Percentiles rank a stretch among this genome's conserved stretches.
phyloP scores from a whole-genome alignment of 2,797 vertebrate species.

The Macropus fuliginosus region DNA sequence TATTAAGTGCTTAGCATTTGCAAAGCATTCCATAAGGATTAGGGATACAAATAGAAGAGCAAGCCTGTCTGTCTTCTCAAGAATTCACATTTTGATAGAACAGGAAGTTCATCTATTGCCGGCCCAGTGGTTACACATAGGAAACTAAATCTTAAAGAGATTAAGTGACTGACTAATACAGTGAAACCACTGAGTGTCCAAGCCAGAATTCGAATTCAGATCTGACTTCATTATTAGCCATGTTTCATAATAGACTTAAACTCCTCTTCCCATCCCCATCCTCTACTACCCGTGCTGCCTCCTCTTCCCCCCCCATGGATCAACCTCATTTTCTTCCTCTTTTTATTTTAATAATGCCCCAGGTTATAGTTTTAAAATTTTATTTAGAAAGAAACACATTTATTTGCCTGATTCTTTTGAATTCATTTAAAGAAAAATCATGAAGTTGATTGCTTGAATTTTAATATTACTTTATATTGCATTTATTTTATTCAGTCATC shows the following conservation, averaged over 20 bases:
- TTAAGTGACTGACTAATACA: neutral
- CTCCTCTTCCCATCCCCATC: neutral
- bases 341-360: neutral
- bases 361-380: neutral
- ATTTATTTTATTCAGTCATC: conserved; percentile 42
- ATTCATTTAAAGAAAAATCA: neutral
- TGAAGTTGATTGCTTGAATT: conserved; percentile 36
- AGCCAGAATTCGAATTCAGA: neutral
- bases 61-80: neutral
- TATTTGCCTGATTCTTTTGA: conserved; percentile 25
- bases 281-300: neutral
- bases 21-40: neutral
- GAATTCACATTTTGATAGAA: neutral
- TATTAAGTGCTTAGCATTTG: neutral
- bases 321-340: conserved; percentile 13
- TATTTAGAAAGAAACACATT: conserved; percentile 2
- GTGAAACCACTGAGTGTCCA: neutral
- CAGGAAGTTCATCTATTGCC: neutral
- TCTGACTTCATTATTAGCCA: neutral
- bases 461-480: conserved; percentile 53
- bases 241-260: conserved; percentile 5
- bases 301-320: neutral
- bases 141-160: neutral
- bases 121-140: neutral
- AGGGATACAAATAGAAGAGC: neutral